Percentiles rank a stretch among this genome's conserved stretches.
These are phyloP conservation scores for Grus americana DNA, from an alignment of 2,113 vertebrate genomes.

Conservation along the genomic window DNA sequence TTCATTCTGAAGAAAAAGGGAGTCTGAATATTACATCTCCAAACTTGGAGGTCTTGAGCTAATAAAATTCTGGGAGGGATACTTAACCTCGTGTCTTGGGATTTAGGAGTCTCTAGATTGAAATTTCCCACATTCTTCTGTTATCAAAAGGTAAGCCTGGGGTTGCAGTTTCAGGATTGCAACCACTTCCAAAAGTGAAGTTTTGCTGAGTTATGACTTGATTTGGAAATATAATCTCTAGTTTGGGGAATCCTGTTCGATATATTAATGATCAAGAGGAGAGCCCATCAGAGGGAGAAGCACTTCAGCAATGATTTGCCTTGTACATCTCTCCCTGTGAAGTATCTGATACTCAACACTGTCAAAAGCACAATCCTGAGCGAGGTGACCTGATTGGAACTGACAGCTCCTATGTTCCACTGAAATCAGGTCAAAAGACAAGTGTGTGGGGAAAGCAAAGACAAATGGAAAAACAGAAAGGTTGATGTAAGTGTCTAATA, in stretches of 20 bases:
- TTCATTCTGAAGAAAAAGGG: background rate
- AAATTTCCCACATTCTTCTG: background rate
- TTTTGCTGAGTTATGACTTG: background rate
- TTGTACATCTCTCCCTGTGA: background rate
- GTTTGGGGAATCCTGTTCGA: background rate
- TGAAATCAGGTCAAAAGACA: conserved; percentile 62
- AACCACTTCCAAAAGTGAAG: background rate
- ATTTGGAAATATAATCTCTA: background rate
- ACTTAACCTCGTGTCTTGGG: background rate
- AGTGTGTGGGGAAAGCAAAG: conserved; percentile 33
- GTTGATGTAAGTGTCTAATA: conserved; percentile 29
- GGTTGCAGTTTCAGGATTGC: background rate
- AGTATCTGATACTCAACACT: background rate
- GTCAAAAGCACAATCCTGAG: conserved; percentile 34
- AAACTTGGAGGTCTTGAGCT: background rate
- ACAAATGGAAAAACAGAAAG: conserved; percentile 37
- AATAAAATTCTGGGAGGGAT: background rate
- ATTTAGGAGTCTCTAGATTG: background rate
- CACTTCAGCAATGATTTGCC: background rate
- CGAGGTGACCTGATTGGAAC: background rate
- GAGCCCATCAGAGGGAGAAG: background rate
- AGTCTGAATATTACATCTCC: background rate
- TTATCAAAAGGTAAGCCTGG: background rate
- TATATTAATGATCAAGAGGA: background rate
- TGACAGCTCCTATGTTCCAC: conserved; percentile 49